Percentiles rank a stretch among this genome's conserved stretches.
Conservation (phyloP, 2,113 vertebrate species). For the Rana temporaria region DNA sequence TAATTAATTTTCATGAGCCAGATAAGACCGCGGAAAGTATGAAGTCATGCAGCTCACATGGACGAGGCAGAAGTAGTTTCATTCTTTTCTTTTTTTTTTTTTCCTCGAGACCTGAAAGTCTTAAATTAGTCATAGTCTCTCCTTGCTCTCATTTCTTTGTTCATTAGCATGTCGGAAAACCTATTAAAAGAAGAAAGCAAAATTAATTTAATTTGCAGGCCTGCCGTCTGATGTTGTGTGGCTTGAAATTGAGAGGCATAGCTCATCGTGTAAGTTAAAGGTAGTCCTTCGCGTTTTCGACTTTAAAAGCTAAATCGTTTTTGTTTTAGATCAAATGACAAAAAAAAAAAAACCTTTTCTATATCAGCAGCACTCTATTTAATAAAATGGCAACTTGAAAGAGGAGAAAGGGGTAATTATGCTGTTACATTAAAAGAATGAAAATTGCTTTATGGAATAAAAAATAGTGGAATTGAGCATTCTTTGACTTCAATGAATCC, state of each 20-base stretch:
- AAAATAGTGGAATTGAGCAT: conserved; percentile 32
- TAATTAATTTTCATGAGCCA: conserved; percentile 43
- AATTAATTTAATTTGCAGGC: conserved; percentile 56
- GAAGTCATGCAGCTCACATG: conserved; percentile 29
- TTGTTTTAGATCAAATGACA: conserved; percentile 58
- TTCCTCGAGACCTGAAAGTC: conserved; percentile 32
- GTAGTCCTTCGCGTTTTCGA: conserved; percentile 37
- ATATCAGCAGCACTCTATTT: conserved; percentile 50
- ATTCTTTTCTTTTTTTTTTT: conserved; percentile 1
- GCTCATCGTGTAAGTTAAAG: conserved; percentile 53
- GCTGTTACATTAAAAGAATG: conserved; percentile 58
- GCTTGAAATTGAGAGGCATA: conserved; percentile 58
- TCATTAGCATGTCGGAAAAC: conserved; percentile 58
- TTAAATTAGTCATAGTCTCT: conserved; percentile 57
- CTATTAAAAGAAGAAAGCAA: conserved; percentile 59
- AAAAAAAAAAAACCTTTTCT: conserved; percentile 42
- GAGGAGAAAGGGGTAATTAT: conserved; percentile 53
- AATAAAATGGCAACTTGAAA: conserved; percentile 56
- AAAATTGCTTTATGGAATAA: conserved; percentile 57
- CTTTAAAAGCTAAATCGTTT: conserved; percentile 57
- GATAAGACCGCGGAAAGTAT: conserved; percentile 39
- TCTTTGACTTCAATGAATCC: conserved; percentile 56
- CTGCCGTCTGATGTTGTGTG: conserved; percentile 48
- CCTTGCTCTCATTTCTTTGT: conserved; percentile 56
- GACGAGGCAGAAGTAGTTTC: conserved; percentile 13